Conservation (phyloP, 2,113 vertebrate genomes). For the Sminthopsis crassicaudata region DNA sequence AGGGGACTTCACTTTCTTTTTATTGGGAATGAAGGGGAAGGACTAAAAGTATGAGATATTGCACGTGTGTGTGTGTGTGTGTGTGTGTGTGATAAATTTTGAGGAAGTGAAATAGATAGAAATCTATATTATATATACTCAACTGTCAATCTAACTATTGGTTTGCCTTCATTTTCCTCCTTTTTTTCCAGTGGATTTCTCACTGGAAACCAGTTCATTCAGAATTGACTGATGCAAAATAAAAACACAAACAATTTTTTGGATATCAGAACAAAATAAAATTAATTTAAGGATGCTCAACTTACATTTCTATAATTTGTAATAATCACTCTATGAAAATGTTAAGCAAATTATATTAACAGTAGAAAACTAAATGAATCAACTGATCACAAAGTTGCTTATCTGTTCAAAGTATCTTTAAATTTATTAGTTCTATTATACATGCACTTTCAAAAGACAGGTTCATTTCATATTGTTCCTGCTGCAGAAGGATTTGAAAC, state of each 20-base stretch:
- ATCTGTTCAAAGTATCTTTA: too few species aligned
- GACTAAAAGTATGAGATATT: not conserved
- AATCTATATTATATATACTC: too few species aligned
- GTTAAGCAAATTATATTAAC: too few species aligned
- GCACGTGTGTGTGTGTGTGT: too few species aligned
- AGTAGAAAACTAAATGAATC: too few species aligned
- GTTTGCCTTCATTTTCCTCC: not conserved
- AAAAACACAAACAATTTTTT: not conserved
- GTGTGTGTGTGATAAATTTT: too few species aligned
- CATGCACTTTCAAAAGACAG: not conserved
- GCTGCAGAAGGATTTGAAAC: not conserved
- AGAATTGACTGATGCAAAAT: not conserved
- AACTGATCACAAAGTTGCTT: too few species aligned
- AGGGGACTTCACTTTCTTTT: not conserved
- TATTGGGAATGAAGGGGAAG: not conserved
- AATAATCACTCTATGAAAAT: too few species aligned
- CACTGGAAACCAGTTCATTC: not conserved
- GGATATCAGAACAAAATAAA: not conserved
- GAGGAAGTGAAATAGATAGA: too few species aligned
- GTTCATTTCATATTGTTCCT: not conserved
- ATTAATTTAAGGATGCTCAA: too few species aligned
- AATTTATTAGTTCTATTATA: too few species aligned
- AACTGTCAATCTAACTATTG: not conserved
- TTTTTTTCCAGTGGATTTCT: not conserved
- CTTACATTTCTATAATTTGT: too few species aligned